Evolutionary conservation across 2,113 vertebrate genomes (phyloP), one percentile per base, ranked within the genome.

Genomic region (Eleginops maclovinus): DNA sequence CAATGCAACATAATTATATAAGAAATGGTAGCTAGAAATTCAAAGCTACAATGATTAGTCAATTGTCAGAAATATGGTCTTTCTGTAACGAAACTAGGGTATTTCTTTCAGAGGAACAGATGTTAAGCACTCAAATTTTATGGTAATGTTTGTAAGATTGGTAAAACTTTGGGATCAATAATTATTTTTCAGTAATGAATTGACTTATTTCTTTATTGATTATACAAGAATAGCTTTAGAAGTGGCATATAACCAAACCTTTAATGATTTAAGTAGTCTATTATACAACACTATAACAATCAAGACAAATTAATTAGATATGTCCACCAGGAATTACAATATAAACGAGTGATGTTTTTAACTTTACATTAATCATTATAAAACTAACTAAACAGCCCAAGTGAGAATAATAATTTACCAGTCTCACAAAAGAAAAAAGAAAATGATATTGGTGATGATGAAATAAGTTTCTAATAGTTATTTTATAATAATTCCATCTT

Each of bases 401-500:
- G n/a, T 15, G 26, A 6, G 22, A 73, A 73, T 44, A 73, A 9
- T 53, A 14, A 14, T 28, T 26, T 26, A 7, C 3, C 36, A 26
- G 17, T 19, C 44, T 28, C 7, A 31, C 28, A 9, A 81, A 59
- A 75, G 3, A 60, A 66, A 17, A 71, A 31, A 61, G 76, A 44
- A 16, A 44, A 24, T 21, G 22, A 2, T 44, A 19, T 36, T 62
- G 13, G 50, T 80, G 59, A 58, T 47, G 56, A 49, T 60, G 58
- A 78, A 26, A 64, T 49, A n/a, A 53, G 40, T 44, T 17, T 80
- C 3, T 56, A 70, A 36, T n/a, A 46, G 13, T 43, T 58, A 4
- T 84, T 81, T 70, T 58, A 72, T 69, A 65, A 69, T 49, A 69
- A 75, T 77, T 46, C 28, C 53, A 64, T 22, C 61, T 60, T n/a